Evolutionary conservation across 1,140 invertebrate species (phyloP).

Genomic region (Araneus ventricosus): DNA sequence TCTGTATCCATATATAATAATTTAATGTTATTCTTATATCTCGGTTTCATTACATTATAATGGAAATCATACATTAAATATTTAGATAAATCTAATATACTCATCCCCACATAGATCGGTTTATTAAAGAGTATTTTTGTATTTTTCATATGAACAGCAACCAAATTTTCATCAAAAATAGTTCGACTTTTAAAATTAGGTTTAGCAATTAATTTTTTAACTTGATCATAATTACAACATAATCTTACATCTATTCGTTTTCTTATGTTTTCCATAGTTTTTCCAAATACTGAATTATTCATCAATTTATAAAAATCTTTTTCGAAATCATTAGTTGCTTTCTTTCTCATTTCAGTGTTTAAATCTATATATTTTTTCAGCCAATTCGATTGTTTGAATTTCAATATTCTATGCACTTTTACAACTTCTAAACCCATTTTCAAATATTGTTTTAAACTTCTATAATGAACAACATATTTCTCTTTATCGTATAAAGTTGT

Average conservation of each 20-base stretch:
- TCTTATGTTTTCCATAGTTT: slow-evolving; percentile 80
- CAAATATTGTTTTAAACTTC: slow-evolving; percentile 81
- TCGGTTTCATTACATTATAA: too few species aligned
- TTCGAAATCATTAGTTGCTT: slow-evolving; percentile 78
- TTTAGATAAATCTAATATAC: too few species aligned
- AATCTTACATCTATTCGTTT: slow-evolving; percentile 80
- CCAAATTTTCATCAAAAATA: too few species aligned
- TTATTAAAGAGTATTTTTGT: slow-evolving; percentile 76
- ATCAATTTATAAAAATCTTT: slow-evolving; percentile 67
- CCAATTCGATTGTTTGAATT: slow-evolving; percentile 70
- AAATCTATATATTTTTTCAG: slow-evolving; percentile 76
- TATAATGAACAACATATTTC: slow-evolving; percentile 82
- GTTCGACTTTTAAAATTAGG: too few species aligned
- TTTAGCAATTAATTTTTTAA: slow-evolving; percentile 79
- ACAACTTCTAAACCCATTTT: slow-evolving; percentile 78
- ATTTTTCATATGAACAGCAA: too few species aligned
- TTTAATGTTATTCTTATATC: too few species aligned
- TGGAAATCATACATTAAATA: too few species aligned
- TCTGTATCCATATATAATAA: too few species aligned
- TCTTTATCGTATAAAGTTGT: slow-evolving; percentile 67
- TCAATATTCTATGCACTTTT: slow-evolving; percentile 77
- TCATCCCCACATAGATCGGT: too few species aligned
- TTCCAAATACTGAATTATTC: slow-evolving; percentile 45
- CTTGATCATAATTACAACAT: slow-evolving; percentile 78
- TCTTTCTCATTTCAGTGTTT: slow-evolving; percentile 79